Evolutionary conservation across 2,888 invertebrate genomes (phyloP).

Genomic region (Lordiphosa fenestrarum): DNA sequence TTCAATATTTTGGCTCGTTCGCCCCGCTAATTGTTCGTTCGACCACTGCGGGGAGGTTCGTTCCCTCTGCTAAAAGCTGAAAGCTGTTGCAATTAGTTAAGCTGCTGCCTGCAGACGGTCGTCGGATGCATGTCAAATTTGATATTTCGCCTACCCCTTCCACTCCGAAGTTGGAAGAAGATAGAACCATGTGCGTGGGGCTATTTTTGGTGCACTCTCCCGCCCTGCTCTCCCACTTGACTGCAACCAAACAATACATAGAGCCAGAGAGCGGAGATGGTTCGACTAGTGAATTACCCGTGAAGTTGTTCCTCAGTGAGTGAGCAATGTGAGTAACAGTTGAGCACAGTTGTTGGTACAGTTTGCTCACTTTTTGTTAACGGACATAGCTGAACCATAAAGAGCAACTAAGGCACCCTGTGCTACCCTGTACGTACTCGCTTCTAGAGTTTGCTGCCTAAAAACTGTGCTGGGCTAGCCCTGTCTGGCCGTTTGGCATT

Average conservation of each 20-base stretch:
- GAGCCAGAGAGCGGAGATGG: not conserved
- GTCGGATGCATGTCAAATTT: conserved; percentile 31
- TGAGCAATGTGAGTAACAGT: too few species aligned
- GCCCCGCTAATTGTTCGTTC: conserved; percentile 10
- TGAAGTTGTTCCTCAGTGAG: too few species aligned
- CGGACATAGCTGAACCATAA: too few species aligned
- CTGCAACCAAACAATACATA: conserved; percentile 41
- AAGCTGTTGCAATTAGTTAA: conserved; percentile 31
- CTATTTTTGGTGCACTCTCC: conserved; percentile 26
- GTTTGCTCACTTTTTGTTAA: too few species aligned
- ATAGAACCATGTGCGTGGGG: conserved; percentile 42
- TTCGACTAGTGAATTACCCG: not conserved
- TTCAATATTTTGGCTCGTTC: conserved; percentile 49
- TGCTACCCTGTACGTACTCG: too few species aligned
- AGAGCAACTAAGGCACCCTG: too few species aligned
- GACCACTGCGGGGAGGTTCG: conserved; percentile 8
- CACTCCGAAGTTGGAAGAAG: not conserved
- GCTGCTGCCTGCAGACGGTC: conserved; percentile 31
- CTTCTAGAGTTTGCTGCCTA: too few species aligned
- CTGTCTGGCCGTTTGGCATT: conserved; percentile 28
- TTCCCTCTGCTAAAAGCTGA: conserved; percentile 20
- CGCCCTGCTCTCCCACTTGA: too few species aligned
- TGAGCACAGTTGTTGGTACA: too few species aligned
- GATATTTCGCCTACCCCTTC: conserved; percentile 16
- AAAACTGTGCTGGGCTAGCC: too few species aligned